Evolutionary conservation across 2,113 vertebrate species (phyloP), one percentile per base, ranked within the genome.

Genomic region (Nothobranchius kuhntae): DNA sequence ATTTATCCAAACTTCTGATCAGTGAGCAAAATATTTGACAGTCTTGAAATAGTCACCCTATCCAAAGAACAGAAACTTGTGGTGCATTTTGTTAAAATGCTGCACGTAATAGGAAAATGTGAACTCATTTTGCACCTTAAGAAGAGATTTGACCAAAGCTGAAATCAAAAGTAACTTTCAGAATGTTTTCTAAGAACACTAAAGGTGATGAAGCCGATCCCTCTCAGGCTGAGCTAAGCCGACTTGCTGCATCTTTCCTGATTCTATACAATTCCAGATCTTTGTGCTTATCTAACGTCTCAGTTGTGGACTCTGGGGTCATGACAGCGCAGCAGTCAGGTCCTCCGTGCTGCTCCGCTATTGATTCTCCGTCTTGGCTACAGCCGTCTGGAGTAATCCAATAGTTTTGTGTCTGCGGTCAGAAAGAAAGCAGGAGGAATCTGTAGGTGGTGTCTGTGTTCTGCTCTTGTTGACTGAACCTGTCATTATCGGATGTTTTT

Each of bases 311-410:
- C 30, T 30, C 1, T 30, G 30, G 74, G 83, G 83, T 87, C 83
- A 83, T 46, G 57, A 55, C 75, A 71, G 50, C 75, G 73, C 70
- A 64, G 68, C 36, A 63, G 62, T 61, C 50, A 14, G 30, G 56
- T 68, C 61, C 55, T 82, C 14, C 6, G 38, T 11, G 15, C 65
- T 78, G 64, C 44, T 58, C 58, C 53, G 65, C 61, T 82, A 87
- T 88, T 82, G 88, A 91, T 88, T 87, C 68, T 76, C 61, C 77
- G 83, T 89, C 81, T 76, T 81, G 68, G 83, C 72, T 88, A 60
- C 71, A 71, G 74, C 4, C 4, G 30, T 30, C 30, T 30, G 30
- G 78, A 73, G 86, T 88, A 90, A 86, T 86, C 75, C 62, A 84
- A 81, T 86, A 82, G 61, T 42, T 17, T 13, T 42, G 36, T 77